phyloP scores from a whole-genome alignment of 2,888 invertebrate species.

The Theodoxus fluviatilis region DNA sequence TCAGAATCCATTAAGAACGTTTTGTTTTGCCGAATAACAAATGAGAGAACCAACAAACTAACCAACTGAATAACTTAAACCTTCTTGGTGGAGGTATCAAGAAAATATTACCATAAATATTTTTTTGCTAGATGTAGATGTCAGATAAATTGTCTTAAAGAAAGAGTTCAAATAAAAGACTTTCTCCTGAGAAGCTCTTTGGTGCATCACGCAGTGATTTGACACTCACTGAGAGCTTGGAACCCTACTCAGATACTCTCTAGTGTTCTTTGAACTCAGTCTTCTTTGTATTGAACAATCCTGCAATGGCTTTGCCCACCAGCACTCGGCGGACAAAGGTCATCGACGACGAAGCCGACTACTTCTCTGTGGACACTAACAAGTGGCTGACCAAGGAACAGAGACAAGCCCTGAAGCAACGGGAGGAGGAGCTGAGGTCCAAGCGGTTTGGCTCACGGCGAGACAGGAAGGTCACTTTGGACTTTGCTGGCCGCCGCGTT shows the following conservation, averaged over 20 bases:
- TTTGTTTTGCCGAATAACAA: no score
- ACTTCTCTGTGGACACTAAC: slow-evolving; percentile 78
- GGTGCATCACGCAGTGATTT: no score
- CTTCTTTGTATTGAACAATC: neutral
- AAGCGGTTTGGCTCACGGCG: slow-evolving; percentile 76
- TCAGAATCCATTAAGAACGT: no score
- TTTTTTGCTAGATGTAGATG: no score
- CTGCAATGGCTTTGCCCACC: slow-evolving; percentile 35
- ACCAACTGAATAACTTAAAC: no score
- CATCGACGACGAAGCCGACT: slow-evolving; percentile 93
- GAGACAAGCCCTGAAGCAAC: slow-evolving; percentile 73
- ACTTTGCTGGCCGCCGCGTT: slow-evolving; percentile 72
- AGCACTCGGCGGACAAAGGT: slow-evolving; percentile 78
- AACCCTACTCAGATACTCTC: no score
- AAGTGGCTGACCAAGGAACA: slow-evolving; percentile 82
- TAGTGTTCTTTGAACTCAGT: neutral
- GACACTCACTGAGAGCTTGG: no score
- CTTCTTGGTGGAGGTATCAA: no score
- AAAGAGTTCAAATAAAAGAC: neutral
- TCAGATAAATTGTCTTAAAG: neutral
- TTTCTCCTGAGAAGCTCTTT: no score
- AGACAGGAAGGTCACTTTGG: slow-evolving; percentile 77
- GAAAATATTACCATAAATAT: no score
- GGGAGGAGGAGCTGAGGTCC: slow-evolving; percentile 75
- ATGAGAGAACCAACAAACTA: no score